These are phyloP conservation scores for Cheilinus undulatus DNA, from an alignment of 2,113 vertebrate species.

Conservation along the genomic window DNA sequence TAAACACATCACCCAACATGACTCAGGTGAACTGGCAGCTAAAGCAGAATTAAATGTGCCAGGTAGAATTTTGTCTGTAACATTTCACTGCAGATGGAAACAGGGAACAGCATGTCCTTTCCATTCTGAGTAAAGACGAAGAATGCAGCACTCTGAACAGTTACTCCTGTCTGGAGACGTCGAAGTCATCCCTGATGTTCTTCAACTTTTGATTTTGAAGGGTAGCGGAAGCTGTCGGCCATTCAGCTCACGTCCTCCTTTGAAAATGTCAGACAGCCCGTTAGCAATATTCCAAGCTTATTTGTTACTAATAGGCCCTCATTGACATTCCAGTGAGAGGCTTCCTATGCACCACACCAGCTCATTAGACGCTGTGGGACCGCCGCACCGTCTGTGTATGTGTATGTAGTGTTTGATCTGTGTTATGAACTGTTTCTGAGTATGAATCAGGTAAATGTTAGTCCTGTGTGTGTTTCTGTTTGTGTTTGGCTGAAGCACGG, in stretches of 20 bases:
- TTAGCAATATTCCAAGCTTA: conserved; percentile 71
- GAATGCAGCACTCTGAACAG: not conserved
- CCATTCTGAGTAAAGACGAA: conserved; percentile 5
- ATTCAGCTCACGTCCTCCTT: conserved; percentile 73
- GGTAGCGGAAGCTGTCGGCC: conserved; percentile 48
- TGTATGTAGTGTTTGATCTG: not conserved
- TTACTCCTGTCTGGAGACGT: conserved; percentile 13
- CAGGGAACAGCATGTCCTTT: conserved; percentile 31
- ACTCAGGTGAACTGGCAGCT: not conserved
- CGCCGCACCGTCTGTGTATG: conserved; percentile 20
- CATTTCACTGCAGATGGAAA: conserved; percentile 6
- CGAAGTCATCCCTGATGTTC: conserved; percentile 30
- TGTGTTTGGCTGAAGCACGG: conserved; percentile 25
- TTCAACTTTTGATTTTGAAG: conserved; percentile 62
- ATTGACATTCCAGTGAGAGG: conserved; percentile 76
- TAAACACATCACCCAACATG: too few species aligned
- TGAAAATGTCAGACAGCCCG: conserved; percentile 80
- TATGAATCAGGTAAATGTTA: conserved; percentile 46
- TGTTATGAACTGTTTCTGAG: conserved; percentile 47
- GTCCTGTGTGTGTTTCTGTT: conserved; percentile 8
- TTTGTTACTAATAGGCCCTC: conserved; percentile 75
- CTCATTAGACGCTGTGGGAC: conserved; percentile 65
- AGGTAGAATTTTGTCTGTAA: not conserved
- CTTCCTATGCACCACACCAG: conserved; percentile 69
- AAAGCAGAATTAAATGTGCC: not conserved